Conservation (phyloP, 2,113 vertebrate species). For the Pholis gunnellus region DNA sequence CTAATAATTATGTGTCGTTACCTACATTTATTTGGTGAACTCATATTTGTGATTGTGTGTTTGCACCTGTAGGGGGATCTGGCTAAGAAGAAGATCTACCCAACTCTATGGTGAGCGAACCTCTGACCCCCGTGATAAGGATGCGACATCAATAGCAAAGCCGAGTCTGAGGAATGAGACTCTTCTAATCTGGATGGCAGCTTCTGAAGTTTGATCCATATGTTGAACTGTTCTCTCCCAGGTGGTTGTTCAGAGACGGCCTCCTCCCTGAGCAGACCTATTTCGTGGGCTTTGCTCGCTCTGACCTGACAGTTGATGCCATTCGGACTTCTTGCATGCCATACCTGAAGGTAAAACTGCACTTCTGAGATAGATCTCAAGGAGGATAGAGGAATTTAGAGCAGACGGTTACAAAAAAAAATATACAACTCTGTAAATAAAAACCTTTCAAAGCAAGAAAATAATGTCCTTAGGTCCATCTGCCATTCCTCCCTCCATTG, state of each 20-base stretch:
- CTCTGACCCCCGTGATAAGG: constrained; percentile 9
- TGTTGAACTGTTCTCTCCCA: constrained; percentile 55
- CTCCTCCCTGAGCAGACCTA: constrained; percentile 89
- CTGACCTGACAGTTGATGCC: constrained; percentile 86
- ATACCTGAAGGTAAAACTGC: constrained; percentile 86
- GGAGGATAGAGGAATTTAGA: neutral
- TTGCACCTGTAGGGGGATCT: constrained; percentile 88
- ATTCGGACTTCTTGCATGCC: constrained; percentile 86
- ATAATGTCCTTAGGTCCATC: neutral
- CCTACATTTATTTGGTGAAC: constrained; percentile 5
- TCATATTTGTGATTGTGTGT: constrained; percentile 37
- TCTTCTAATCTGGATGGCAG: neutral
- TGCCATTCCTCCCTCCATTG: neutral
- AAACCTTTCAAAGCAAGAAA: neutral
- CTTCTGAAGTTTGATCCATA: neutral
- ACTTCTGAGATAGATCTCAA: neutral
- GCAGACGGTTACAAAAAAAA: neutral
- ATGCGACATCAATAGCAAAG: neutral
- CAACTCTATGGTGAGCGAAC: constrained; percentile 90
- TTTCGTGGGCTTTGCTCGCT: constrained; percentile 92
- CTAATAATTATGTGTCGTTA: neutral
- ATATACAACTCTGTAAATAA: neutral
- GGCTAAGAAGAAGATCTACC: constrained; percentile 96
- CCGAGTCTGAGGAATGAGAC: neutral
- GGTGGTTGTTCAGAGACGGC: constrained; percentile 93